Base-by-base conservation (phyloP, 2,888 invertebrate species). In the Idaea biselata region DNA sequence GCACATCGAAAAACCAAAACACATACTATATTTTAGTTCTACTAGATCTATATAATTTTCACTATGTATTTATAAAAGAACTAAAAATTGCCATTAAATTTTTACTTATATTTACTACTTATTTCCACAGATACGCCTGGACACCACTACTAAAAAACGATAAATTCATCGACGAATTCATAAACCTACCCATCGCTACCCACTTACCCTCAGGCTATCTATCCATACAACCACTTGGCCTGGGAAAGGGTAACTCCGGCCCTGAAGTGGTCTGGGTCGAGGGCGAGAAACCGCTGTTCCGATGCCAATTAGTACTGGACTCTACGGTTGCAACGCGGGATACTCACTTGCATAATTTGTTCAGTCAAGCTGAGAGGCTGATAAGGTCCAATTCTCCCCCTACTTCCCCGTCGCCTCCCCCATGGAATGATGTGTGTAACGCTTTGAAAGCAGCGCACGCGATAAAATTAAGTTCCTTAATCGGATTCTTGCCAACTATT, bases 251-350 rank as follows among this genome's bases (percentile, higher is more conserved):
- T 89, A 74, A 97, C 83, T 94, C 97, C 58, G 97, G 97, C 0
- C 97, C 98, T 0, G 99, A 99, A 74, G 96, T 99, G 8, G 95
- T 95, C 68, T 98, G 98, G 98, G 97, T 99, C 58, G 99, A 99
- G 84, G 95, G 96, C 58, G 98, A 98, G 73, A 96, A 97, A 75
- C 96, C 96, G 14, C 93, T 99, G 11, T 99, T 99, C 82, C 95
- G 95, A 44, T 96, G 98, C 53, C 95, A 95, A 59, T 93, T 98
- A 62, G 96, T 97, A 60, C 93, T 99, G 57, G 95, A 97, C 68
- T 99, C 99, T 0, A 98, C 99, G 0, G 97, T 99, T 11, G 95
- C 97, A 63, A 98, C 98, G 0, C 95, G 96, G 61, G 98, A 99
- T 89, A 94, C 94, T 64, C 97, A 98, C 87, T 89, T 99, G 63